Percentiles rank a stretch among this genome's conserved stretches.
phyloP scores from a whole-genome alignment of 2,888 invertebrate species.

The Noctua comes region DNA sequence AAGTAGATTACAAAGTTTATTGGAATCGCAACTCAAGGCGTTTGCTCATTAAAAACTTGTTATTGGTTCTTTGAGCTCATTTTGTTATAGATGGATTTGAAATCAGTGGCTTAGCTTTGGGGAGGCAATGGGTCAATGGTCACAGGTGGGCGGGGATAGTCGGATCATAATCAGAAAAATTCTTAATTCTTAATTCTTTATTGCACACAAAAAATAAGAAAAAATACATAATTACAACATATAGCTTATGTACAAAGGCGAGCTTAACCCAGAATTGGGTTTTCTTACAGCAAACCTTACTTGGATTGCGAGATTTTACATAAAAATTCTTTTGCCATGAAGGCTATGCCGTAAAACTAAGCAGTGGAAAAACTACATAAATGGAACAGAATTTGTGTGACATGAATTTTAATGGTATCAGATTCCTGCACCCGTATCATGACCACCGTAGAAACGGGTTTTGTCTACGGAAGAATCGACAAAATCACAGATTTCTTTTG shows the following conservation, averaged over 20 bases:
- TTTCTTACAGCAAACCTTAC: too few relatives aligned
- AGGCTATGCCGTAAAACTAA: neutral
- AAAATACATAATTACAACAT: too few relatives aligned
- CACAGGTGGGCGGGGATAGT: neutral
- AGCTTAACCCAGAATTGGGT: too few relatives aligned
- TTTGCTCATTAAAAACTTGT: constrained; percentile 1
- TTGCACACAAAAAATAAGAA: too few relatives aligned
- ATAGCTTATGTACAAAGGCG: too few relatives aligned
- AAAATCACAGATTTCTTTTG: too few relatives aligned
- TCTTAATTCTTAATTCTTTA: too few relatives aligned
- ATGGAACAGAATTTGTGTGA: neutral
- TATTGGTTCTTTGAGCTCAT: neutral
- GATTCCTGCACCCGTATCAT: neutral
- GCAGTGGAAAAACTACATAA: neutral
- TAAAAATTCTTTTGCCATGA: neutral
- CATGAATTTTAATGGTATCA: neutral
- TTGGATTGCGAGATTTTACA: too few relatives aligned
- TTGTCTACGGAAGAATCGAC: too few relatives aligned
- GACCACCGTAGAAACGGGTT: too few relatives aligned
- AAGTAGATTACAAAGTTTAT: neutral
- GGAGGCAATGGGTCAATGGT: neutral
- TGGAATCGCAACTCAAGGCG: neutral
- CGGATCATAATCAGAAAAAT: neutral
- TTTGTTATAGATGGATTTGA: neutral
- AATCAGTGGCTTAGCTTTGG: neutral